Evolutionary conservation across 2,888 invertebrate genomes (phyloP), one percentile per base, ranked within the genome.

Genomic region (Pterostichus madidus): DNA sequence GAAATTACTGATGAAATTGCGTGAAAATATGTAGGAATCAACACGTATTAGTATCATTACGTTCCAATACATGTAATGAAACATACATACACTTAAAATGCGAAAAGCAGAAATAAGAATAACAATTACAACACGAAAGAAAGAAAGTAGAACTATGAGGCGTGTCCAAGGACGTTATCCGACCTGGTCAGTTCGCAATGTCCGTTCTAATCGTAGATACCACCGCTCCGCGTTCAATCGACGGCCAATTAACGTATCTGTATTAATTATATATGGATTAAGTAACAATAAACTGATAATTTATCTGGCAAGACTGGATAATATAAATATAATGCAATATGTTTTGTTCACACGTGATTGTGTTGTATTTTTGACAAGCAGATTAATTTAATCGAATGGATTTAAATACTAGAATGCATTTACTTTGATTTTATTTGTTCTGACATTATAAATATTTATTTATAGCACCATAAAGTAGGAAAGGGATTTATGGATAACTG

Each of bases 141-240:
- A 80, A 80, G 80, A 80, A 80, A 80, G 80, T 80, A 68, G 80
- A 68, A 80, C 80, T 80, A 39, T n/a, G 1, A 75, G 81, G 81
- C 75, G 81, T 81, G 81, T 59, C 75, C 81, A 81, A 81, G 81
- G 81, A 56, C 81, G 81, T 81, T 81, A 75, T 59, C 56, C 81
- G 81, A 81, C 81, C 81, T 81, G 81, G 52, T 81, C 81, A 75
- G 59, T 61, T 81, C 31, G 46, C 68, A 81, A 73, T 73, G 68
- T 81, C 81, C 81, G 59, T 68, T 81, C 81, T 81, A 81, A 81
- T 81, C 81, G 44, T 8, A 71, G 71, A 68, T 80, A 80, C 31
- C 80, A 49, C 46, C 32, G 61, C 15, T n/a, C 64, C n/a, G 68
- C 56, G 68, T 13, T 52, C 71, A 17, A 64, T 79, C 79, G 53